phyloP scores from a whole-genome alignment of 2,797 vertebrate species.

The Liasis olivaceus region DNA sequence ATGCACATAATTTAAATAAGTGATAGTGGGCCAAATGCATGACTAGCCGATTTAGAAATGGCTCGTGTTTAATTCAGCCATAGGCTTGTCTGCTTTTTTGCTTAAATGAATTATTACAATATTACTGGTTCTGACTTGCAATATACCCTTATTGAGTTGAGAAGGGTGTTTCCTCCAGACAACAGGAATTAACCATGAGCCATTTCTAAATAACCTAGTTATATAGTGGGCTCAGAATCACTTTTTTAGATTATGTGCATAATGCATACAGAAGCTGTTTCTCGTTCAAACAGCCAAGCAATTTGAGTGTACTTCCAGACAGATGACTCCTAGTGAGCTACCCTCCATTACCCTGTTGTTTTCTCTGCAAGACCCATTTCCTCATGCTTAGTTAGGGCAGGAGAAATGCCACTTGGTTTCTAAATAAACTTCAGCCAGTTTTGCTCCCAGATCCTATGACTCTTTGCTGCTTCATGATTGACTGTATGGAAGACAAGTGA shows the following conservation, averaged over 20 bases:
- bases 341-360: neutral
- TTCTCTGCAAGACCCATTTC: neutral
- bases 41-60: neutral
- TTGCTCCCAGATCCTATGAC: neutral
- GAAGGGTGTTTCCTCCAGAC: slow-evolving; percentile 10
- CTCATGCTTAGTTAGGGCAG: neutral
- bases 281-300: neutral
- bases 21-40: neutral
- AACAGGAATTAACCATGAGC: neutral
- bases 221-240: neutral
- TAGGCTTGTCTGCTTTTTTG: neutral
- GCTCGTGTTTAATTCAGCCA: neutral
- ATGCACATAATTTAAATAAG: neutral
- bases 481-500: neutral
- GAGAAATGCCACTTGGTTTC: neutral
- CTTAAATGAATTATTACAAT: neutral
- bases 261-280: neutral
- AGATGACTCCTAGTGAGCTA: neutral
- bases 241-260: neutral
- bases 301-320: neutral
- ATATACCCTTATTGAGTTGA: neutral
- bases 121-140: slow-evolving; percentile 8
- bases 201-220: neutral
- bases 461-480: neutral
- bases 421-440: neutral